Evolutionary conservation across 2,113 vertebrate species (phyloP).

Genomic region (Leptodactylus fuscus): DNA sequence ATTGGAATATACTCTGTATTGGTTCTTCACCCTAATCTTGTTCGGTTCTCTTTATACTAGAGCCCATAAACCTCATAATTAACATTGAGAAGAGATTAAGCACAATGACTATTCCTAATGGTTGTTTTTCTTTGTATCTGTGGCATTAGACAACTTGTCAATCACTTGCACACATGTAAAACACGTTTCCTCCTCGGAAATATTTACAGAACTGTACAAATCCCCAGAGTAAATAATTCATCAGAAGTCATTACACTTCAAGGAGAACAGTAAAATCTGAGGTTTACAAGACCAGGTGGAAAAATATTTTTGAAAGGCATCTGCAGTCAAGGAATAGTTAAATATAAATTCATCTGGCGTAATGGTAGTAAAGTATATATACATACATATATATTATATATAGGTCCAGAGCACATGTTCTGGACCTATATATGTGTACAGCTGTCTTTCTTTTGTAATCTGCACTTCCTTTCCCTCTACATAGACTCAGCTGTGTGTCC

Average conservation of each 20-base stretch:
- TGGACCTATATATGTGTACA: too few species aligned
- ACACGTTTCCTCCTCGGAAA: conserved; percentile 10
- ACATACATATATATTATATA: too few species aligned
- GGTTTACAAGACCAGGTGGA: neutral
- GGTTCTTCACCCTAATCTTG: neutral
- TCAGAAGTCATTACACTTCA: neutral
- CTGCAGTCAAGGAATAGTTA: neutral
- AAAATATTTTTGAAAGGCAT: neutral
- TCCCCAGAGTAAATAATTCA: neutral
- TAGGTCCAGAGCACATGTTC: too few species aligned
- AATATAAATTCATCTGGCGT: neutral
- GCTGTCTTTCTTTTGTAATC: too few species aligned
- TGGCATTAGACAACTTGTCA: neutral
- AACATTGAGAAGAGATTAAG: neutral
- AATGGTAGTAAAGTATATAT: neutral
- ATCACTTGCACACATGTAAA: conserved; percentile 7
- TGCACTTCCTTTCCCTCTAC: too few species aligned
- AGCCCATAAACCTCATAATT: neutral
- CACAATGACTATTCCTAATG: neutral
- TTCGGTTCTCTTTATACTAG: neutral
- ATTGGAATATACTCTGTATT: neutral
- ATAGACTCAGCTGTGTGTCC: too few species aligned
- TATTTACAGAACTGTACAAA: conserved; percentile 17
- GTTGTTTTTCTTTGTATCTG: neutral
- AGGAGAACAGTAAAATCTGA: neutral